Percentiles rank a stretch among this genome's conserved stretches.
Conservation (phyloP, 2,113 vertebrate species). For the Ptychochromis oligacanthus region DNA sequence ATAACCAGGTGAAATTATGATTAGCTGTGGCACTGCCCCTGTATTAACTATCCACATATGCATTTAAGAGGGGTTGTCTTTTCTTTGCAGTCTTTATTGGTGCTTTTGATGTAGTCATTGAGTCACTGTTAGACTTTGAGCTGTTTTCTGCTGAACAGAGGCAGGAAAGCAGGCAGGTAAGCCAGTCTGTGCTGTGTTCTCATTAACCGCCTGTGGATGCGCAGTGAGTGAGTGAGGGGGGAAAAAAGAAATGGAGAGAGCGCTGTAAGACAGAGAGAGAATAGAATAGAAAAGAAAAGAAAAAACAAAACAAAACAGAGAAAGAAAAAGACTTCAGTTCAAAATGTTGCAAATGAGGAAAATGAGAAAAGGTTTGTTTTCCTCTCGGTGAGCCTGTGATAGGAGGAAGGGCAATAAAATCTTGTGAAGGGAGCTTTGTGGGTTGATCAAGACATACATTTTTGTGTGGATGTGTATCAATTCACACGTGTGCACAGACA, state of each 20-base stretch:
- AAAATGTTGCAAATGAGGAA: constrained; percentile 21
- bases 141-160: constrained; percentile 43
- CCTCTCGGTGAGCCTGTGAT: not conserved
- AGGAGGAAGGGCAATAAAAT: not conserved
- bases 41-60: constrained; percentile 8
- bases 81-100: constrained; percentile 13
- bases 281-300: not conserved
- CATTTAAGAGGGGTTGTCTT: not conserved
- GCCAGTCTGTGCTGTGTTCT: constrained; percentile 57
- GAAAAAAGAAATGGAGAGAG: too few species aligned
- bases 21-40: not conserved
- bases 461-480: constrained; percentile 4
- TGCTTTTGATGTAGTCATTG: constrained; percentile 24
- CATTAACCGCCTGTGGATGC: constrained; percentile 66
- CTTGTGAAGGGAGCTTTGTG: not conserved
- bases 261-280: constrained; percentile 4
- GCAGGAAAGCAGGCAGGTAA: constrained; percentile 57
- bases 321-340: not conserved
- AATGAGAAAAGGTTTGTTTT: constrained; percentile 14
- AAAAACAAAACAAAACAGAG: not conserved
- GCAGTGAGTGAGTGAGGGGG: constrained; percentile 8
- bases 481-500: not conserved
- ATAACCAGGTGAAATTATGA: constrained; percentile 7
- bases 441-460: constrained; percentile 8
- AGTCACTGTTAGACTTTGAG: constrained; percentile 40